Conservation (phyloP, 2,888 invertebrate genomes). For the Microctonus hyperodae region DNA sequence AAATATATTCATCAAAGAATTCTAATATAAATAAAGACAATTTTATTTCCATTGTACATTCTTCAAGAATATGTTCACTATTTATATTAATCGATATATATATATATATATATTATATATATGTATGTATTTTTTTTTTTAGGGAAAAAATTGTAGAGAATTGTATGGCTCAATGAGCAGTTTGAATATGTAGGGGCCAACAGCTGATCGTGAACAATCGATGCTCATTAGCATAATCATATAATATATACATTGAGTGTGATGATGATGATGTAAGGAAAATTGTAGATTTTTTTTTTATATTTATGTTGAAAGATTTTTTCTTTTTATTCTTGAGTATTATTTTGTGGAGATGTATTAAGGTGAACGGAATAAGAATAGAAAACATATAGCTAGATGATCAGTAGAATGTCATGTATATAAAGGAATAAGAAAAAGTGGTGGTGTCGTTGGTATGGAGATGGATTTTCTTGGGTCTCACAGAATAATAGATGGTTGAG, state of each 20-base stretch:
- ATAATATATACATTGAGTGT: background rate
- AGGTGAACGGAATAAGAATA: background rate
- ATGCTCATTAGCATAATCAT: slow-evolving; percentile 47
- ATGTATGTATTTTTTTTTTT: background rate
- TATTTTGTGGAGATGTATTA: background rate
- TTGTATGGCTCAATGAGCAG: slow-evolving; percentile 40
- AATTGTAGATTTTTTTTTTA: slow-evolving; percentile 5
- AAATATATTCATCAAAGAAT: background rate
- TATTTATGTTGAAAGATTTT: slow-evolving; percentile 5
- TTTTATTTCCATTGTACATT: too few species aligned
- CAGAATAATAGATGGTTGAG: background rate
- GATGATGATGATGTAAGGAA: background rate
- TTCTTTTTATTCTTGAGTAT: background rate
- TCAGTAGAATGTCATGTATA: background rate
- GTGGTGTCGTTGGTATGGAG: slow-evolving; percentile 11
- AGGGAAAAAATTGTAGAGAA: background rate
- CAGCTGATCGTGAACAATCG: slow-evolving; percentile 55
- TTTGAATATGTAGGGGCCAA: slow-evolving; percentile 54
- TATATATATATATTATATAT: too few species aligned
- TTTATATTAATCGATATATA: too few species aligned
- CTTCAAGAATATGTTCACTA: too few species aligned
- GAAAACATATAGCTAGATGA: background rate
- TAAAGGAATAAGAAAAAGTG: slow-evolving; percentile 4
- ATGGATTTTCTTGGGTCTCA: slow-evolving; percentile 11
- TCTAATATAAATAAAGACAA: too few species aligned